These are phyloP conservation scores for Batillaria attramentaria DNA, from an alignment of 1,140 invertebrate genomes.

Conservation along the genomic window DNA sequence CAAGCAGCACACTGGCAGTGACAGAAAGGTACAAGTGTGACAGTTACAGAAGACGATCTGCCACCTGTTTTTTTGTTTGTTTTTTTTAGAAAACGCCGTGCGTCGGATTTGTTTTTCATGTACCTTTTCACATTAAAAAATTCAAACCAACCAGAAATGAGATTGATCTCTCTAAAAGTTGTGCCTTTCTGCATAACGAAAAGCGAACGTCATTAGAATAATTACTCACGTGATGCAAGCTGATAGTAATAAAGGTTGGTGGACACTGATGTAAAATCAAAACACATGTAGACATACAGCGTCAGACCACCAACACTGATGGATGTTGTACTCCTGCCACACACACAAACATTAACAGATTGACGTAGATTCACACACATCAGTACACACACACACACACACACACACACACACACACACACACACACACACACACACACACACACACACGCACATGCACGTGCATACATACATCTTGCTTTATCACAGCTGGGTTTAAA, in stretches of 20 bases:
- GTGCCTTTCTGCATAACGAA: not conserved
- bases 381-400: not conserved
- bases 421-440: not conserved
- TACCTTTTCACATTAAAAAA: not conserved
- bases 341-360: conserved; percentile 1
- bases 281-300: conserved; percentile 26
- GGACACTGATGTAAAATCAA: conserved; percentile 5
- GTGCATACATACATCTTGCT: no score
- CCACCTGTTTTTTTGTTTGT: not conserved
- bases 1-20: no score
- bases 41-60: no score
- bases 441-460: not conserved
- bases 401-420: not conserved
- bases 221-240: conserved; percentile 17
- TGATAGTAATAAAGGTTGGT: conserved; percentile 29
- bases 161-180: not conserved
- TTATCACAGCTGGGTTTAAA: no score
- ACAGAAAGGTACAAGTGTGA: no score
- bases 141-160: not conserved
- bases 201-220: not conserved
- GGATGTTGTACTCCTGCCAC: not conserved
- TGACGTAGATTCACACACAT: not conserved
- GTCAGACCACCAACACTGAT: not conserved
- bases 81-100: not conserved
- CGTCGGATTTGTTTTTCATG: not conserved